Percentiles rank a stretch among this genome's conserved stretches.
phyloP scores from a whole-genome alignment of 2,888 invertebrate species.

The Eutolmus rufibarbis region DNA sequence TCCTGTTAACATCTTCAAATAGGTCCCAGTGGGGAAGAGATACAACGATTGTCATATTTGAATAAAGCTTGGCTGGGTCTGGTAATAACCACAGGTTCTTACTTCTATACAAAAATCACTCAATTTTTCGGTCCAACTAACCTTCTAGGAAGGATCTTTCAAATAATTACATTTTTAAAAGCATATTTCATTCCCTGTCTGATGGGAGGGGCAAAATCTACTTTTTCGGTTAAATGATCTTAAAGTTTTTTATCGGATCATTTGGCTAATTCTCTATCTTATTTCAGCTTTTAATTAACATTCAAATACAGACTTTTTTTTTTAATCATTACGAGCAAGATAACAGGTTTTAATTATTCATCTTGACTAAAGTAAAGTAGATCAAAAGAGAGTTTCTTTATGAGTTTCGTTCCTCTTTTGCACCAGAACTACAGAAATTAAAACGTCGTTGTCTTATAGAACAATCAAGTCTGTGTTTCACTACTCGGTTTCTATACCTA shows the following conservation, averaged over 20 bases:
- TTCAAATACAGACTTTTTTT: neutral
- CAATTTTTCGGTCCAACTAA: neutral
- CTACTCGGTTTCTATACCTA: neutral
- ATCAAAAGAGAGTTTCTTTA: neutral
- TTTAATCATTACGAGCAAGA: neutral
- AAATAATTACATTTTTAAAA: neutral
- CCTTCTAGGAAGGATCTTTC: neutral
- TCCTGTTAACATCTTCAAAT: neutral
- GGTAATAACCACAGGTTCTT: neutral
- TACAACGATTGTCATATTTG: neutral
- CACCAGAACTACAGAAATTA: neutral
- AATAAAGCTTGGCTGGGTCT: neutral
- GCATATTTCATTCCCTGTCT: neutral
- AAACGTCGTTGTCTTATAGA: neutral
- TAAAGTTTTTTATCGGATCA: neutral
- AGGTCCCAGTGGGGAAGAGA: neutral
- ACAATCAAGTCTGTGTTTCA: neutral
- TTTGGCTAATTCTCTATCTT: neutral
- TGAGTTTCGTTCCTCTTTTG: neutral
- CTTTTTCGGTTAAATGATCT: neutral
- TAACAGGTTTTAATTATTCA: neutral
- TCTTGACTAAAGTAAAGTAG: neutral
- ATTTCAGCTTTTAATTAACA: neutral
- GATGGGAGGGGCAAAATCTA: neutral
- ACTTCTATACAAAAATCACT: neutral